Percentiles rank a stretch among this genome's conserved stretches.
Conservation (phyloP, 2,113 vertebrate species). For the Nothoprocta pentlandii region DNA sequence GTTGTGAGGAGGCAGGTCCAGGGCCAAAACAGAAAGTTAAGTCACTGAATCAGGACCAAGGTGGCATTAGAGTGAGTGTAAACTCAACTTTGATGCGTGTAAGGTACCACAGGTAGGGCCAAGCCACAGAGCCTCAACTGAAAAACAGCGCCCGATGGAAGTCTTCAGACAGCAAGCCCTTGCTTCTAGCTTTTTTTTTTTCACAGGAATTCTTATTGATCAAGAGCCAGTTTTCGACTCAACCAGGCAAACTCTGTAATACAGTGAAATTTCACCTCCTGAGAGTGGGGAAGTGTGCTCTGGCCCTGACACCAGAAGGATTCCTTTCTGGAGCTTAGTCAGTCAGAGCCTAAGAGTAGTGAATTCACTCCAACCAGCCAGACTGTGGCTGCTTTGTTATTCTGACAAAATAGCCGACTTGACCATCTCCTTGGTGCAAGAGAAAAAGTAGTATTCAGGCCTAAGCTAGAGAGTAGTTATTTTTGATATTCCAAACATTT, state of each 20-base stretch:
- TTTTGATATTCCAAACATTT: background rate
- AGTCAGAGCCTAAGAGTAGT: background rate
- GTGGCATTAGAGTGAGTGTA: background rate
- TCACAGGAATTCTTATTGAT: background rate
- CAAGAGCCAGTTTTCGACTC: background rate
- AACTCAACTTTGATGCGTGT: background rate
- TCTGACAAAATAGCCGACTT: constrained; percentile 10
- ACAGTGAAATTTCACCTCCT: background rate
- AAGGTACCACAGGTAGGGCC: background rate
- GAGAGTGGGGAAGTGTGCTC: rapidly evolving
- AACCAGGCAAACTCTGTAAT: background rate
- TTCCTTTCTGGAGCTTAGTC: background rate
- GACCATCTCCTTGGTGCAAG: background rate
- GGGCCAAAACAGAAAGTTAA: background rate
- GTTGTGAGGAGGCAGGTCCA: background rate
- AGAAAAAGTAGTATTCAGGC: background rate
- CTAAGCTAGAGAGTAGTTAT: background rate
- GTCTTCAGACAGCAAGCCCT: background rate
- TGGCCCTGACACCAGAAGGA: background rate
- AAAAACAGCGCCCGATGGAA: background rate
- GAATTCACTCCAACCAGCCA: background rate
- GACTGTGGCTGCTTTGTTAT: background rate
- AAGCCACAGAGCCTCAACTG: background rate
- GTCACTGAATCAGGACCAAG: background rate
- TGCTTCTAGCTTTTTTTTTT: background rate